Evolutionary conservation across 2,797 vertebrate species (phyloP).

Genomic region (Ispidina picta): DNA sequence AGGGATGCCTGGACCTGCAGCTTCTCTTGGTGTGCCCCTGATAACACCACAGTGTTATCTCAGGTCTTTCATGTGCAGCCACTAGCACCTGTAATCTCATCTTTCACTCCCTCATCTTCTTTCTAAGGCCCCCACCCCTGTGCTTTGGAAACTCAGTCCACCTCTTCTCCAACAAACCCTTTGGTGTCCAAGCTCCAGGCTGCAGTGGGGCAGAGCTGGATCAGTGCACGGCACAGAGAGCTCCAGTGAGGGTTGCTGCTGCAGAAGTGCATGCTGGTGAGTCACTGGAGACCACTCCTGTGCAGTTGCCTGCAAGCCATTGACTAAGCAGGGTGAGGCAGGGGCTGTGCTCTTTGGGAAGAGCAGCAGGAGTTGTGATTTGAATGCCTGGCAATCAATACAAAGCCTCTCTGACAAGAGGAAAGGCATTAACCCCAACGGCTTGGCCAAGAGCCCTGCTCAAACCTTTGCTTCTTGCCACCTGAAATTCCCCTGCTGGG

Average conservation of each 20-base stretch:
- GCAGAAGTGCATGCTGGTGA: background rate
- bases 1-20: background rate
- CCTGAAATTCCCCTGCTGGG: constrained; percentile 34
- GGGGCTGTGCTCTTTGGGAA: background rate
- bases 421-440: background rate
- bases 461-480: background rate
- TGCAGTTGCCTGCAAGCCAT: background rate
- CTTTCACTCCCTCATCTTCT: background rate
- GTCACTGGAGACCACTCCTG: background rate
- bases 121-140: background rate
- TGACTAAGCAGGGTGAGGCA: constrained; percentile 17
- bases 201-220: background rate
- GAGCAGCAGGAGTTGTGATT: background rate
- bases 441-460: background rate
- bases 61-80: constrained; percentile 3
- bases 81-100: constrained; percentile 2
- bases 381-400: constrained; percentile 43
- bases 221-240: background rate
- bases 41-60: background rate
- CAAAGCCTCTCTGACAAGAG: background rate
- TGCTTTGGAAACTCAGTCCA: background rate
- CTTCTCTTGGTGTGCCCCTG: background rate
- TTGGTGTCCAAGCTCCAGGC: background rate
- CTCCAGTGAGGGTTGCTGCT: background rate
- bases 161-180: background rate